phyloP scores from a whole-genome alignment of 2,113 vertebrate species.

The Dipodomys spectabilis region DNA sequence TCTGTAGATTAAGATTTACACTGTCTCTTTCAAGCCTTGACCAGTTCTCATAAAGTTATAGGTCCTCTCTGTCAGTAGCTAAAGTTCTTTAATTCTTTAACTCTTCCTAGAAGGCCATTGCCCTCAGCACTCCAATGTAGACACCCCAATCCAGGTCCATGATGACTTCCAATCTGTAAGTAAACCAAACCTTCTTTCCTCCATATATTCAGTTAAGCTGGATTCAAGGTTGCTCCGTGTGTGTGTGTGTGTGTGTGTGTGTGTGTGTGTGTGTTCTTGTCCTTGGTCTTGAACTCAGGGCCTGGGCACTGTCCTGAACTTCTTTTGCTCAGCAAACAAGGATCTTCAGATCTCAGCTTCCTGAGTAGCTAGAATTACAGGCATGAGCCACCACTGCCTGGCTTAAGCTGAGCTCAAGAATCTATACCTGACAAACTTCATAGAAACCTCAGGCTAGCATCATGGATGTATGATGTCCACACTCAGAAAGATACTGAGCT shows the following conservation, averaged over 20 bases:
- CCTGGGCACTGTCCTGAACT: no score
- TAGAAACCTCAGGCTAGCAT: not conserved
- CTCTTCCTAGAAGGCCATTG: not conserved
- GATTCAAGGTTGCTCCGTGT: no score
- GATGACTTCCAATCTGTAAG: not conserved
- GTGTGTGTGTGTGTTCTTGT: no score
- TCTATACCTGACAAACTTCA: not conserved
- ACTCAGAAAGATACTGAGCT: not conserved
- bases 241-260: no score
- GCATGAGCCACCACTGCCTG: no score
- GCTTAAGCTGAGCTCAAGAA: not conserved
- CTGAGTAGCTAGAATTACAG: no score
- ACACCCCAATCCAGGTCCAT: not conserved
- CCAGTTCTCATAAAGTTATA: not conserved
- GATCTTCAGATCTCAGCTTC: no score
- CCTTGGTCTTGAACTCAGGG: no score
- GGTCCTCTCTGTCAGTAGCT: no score
- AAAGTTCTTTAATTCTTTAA: not conserved
- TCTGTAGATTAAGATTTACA: not conserved
- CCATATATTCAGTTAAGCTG: not conserved
- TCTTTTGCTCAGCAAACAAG: no score
- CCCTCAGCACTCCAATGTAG: not conserved
- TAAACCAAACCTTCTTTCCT: not conserved
- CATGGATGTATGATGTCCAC: rapidly evolving
- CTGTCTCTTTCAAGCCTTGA: not conserved